Base-by-base conservation (phyloP, 35 echinoderm and acorn worm species). In the Lytechinus pictus region DNA sequence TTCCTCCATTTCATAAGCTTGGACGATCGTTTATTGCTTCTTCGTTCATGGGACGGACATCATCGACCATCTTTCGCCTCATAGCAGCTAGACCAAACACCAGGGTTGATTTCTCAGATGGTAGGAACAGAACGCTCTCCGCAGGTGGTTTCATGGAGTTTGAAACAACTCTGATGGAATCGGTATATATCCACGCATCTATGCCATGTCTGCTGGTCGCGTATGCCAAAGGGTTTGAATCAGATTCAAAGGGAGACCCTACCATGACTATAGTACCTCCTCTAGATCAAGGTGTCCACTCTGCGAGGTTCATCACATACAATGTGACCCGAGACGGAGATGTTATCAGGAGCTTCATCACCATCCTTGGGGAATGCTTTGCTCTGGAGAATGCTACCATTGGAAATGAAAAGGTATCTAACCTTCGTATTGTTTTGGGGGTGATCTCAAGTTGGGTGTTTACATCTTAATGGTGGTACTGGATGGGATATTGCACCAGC, bases 241-340 rank as follows among this genome's bases (percentile, higher is more conserved):
- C 92, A 51, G 97, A 96, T 54, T 89, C 57, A 21, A 54, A 87
- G 6, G 96, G 96, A 1, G 97, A 97, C 95, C 95, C 95, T 28
- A 44, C 97, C 14, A 96, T 97, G 92, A 97, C 86, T n/a, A 86
- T 94, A 33, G 97, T 97, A 8, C 94, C 97, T 55, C 92, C 97
- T 2, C 54, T 97, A 33, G 97, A 94, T 28, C 97, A 97, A 72
- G 87, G 95, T 27, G 87, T 97, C 27, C 86, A 96, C 27, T 52
- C 54, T 19, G 97, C 57, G 13, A 79, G 56, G 9, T 96, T 97
- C 19, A 52, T 91, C 24, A 97, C 97, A 28, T 97, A 95, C 86
- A 92, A 97, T 61, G 27, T 55, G 29, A 95, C 94, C 12, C 66
- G 95, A 71, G 94, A 94, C 27, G 0, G 51, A 9, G 60, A 94